phyloP scores from a whole-genome alignment of 2,888 invertebrate species.

The Pseudococcus longispinus region DNA sequence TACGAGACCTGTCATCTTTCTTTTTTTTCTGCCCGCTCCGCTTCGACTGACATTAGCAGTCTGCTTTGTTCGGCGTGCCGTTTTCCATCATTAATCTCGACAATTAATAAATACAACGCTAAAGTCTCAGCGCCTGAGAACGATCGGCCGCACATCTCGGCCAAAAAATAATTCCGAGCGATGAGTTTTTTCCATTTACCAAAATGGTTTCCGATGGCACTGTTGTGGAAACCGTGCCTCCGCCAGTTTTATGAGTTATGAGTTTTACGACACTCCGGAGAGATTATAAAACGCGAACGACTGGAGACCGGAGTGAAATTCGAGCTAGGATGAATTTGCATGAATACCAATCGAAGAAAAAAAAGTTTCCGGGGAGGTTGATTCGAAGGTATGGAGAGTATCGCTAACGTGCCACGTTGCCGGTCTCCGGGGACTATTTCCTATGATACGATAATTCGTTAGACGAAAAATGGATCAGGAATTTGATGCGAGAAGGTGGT shows the following conservation, averaged over 20 bases:
- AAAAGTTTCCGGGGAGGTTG: not conserved
- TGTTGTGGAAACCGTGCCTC: not conserved
- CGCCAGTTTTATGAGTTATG: not conserved
- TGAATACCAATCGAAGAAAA: not conserved
- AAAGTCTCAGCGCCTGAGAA: not conserved
- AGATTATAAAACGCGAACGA: not conserved
- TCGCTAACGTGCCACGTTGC: not conserved
- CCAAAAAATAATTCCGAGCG: not conserved
- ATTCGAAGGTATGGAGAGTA: not conserved
- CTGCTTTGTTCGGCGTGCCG: not conserved
- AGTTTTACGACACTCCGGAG: constrained; percentile 1
- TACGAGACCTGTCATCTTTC: not conserved
- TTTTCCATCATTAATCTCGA: not conserved
- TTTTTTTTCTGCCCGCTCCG: not conserved
- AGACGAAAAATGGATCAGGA: not conserved
- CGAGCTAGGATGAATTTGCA: not conserved
- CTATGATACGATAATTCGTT: constrained; percentile 6
- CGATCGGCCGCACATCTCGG: too few species aligned
- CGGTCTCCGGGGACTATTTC: not conserved
- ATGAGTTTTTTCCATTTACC: not conserved
- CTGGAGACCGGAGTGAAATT: not conserved
- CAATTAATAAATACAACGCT: not conserved
- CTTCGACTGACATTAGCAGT: not conserved
- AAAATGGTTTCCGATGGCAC: not conserved
- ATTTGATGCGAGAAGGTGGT: not conserved